These are phyloP conservation scores for Spodoptera picta DNA, from an alignment of 2,888 invertebrate genomes.

Conservation along the genomic window DNA sequence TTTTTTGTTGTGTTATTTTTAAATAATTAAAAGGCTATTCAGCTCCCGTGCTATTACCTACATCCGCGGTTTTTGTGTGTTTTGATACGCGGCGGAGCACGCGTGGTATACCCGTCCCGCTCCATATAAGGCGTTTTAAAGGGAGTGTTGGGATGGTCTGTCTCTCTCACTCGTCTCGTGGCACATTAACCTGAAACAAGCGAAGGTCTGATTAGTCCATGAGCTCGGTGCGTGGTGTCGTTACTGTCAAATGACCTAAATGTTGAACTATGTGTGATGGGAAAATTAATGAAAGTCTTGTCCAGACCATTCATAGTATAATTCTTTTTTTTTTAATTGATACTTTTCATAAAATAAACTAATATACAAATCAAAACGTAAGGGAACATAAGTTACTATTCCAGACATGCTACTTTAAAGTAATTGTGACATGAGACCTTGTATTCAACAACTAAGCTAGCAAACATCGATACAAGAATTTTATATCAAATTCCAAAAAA, in stretches of 20 bases:
- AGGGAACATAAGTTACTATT: too few species aligned
- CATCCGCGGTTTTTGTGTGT: slow-evolving; percentile 77
- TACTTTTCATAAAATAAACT: too few species aligned
- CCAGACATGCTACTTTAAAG: too few species aligned
- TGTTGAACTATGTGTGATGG: slow-evolving; percentile 31
- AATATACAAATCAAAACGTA: too few species aligned
- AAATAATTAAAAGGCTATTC: slow-evolving; percentile 51
- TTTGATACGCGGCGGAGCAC: slow-evolving; percentile 79
- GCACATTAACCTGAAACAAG: slow-evolving; percentile 81
- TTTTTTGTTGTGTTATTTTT: slow-evolving; percentile 22
- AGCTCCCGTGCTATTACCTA: slow-evolving; percentile 77
- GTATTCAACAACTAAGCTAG: too few species aligned
- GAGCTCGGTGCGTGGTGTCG: slow-evolving; percentile 36
- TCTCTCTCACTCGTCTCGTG: slow-evolving; percentile 73
- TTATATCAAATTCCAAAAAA: too few species aligned
- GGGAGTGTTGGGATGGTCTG: slow-evolving; percentile 67
- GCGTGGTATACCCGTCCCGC: slow-evolving; percentile 81
- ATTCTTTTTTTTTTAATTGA: too few species aligned
- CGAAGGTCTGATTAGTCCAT: slow-evolving; percentile 65
- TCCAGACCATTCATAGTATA: slow-evolving; percentile 7
- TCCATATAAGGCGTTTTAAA: slow-evolving; percentile 84
- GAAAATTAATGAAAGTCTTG: slow-evolving; percentile 43
- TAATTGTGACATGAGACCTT: too few species aligned
- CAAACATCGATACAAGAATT: too few species aligned
- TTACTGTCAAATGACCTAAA: slow-evolving; percentile 50